These are phyloP conservation scores for Heteronetta atricapilla DNA, from an alignment of 2,113 vertebrate genomes.

Conservation along the genomic window DNA sequence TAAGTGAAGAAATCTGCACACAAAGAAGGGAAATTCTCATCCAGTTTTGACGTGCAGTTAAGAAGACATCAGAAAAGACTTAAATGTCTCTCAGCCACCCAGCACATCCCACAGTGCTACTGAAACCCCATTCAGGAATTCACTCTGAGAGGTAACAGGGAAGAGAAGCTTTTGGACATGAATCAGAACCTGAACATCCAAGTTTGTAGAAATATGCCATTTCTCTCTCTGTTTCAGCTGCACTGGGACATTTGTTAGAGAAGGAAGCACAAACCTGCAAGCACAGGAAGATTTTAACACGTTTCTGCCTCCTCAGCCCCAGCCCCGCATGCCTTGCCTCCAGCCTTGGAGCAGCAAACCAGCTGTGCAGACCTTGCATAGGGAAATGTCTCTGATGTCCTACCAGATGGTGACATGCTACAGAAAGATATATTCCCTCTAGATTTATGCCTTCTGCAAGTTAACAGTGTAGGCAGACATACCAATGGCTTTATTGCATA, in stretches of 20 bases:
- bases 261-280: neutral
- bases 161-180: neutral
- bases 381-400: neutral
- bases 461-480: neutral
- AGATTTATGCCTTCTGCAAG: neutral
- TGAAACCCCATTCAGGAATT: neutral
- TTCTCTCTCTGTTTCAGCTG: neutral
- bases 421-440: rapidly evolving
- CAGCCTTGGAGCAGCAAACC: neutral
- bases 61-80: neutral
- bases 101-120: neutral
- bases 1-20: neutral
- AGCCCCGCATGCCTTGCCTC: rapidly evolving
- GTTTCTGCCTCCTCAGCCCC: neutral
- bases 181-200: neutral
- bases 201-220: neutral
- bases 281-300: rapidly evolving
- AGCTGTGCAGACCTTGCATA: rapidly evolving
- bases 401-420: neutral
- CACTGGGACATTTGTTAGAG: neutral
- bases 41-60: neutral
- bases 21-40: neutral
- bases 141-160: neutral
- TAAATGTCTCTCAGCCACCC: neutral
- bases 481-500: rapidly evolving